Base-by-base conservation (phyloP, 2,888 invertebrate genomes). In the Cancer borealis region DNA sequence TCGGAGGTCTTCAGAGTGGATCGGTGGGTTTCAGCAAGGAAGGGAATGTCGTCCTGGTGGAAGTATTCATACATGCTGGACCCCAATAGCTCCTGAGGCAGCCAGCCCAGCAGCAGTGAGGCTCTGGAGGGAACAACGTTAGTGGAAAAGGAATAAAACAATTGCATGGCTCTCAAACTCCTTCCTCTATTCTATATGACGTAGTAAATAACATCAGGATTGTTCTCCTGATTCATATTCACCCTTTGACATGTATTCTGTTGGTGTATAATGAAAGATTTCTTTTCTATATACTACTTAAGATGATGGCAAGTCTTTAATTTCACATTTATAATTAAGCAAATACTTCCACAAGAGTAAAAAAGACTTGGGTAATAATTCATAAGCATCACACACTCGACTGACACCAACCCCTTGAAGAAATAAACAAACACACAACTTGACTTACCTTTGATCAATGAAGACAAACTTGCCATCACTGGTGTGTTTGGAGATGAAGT, bases 61-160 rank as follows among this genome's bases (percentile, higher is more conserved):
- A 98, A 98, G 97, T 99, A 98, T 97, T 99, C 99, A 96, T 99
- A 99, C 97, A 99, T 98, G 96, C 98, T 98, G 17, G 98, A 98
- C 73, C 99, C 99, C 45, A 99, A 97, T 91, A 99, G 97, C 97
- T 99, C 99, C 97, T 99, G 99, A 0, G 99, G 99, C 94, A 99
- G 97, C 97, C 98, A 99, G 1, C 99, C 99, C 95, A 99, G 97
- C 66, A 98, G 98, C 96, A 98, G 96, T 1, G 99, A 99, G 47
- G 98, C 98, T 96, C 99, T 98, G 97, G 49, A 97, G 96, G 93
- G 96, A 88, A 66, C 8, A 92, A 5, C 46, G 54, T 66, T 21
- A 49, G 47, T 6, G 87, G 84, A 54, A 30, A 92, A 39, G 30
- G 45, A 92, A 30, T 26, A n/a, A 89, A 73, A 91, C 26, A 79